Conservation (phyloP, 2,888 invertebrate genomes). For the Cephus rjabovi region DNA sequence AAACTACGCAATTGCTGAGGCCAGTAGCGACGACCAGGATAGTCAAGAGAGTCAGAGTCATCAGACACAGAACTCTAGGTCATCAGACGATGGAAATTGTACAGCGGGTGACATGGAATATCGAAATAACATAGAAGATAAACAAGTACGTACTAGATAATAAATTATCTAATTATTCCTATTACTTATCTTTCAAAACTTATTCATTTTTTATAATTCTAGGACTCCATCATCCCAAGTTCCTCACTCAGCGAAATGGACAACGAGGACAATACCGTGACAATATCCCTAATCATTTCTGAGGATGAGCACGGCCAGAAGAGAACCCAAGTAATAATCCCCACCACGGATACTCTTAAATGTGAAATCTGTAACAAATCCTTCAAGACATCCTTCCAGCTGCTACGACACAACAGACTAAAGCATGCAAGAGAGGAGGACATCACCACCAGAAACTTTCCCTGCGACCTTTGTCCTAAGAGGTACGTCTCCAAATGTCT, state of each 20-base stretch:
- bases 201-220: constrained; percentile 9
- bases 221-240: constrained; percentile 38
- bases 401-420: constrained; percentile 61
- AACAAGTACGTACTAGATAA: background rate
- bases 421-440: constrained; percentile 65
- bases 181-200: background rate
- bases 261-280: constrained; percentile 64
- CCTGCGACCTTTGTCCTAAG: constrained; percentile 63
- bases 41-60: constrained; percentile 36
- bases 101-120: constrained; percentile 42
- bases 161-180: background rate
- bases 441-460: constrained; percentile 62
- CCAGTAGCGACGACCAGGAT: constrained; percentile 52
- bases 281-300: constrained; percentile 65
- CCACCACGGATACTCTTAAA: constrained; percentile 60
- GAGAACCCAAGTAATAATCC: constrained; percentile 66
- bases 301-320: constrained; percentile 66
- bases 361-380: constrained; percentile 69
- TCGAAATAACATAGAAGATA: background rate
- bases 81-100: constrained; percentile 43
- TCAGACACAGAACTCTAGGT: constrained; percentile 30
- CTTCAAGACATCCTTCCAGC: constrained; percentile 66
- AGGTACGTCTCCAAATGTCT: constrained; percentile 39
- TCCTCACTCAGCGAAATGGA: constrained; percentile 42
- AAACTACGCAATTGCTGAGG: constrained; percentile 61